Evolutionary conservation across 2,888 invertebrate genomes (phyloP).

Genomic region (Acanthosepion lycidas): DNA sequence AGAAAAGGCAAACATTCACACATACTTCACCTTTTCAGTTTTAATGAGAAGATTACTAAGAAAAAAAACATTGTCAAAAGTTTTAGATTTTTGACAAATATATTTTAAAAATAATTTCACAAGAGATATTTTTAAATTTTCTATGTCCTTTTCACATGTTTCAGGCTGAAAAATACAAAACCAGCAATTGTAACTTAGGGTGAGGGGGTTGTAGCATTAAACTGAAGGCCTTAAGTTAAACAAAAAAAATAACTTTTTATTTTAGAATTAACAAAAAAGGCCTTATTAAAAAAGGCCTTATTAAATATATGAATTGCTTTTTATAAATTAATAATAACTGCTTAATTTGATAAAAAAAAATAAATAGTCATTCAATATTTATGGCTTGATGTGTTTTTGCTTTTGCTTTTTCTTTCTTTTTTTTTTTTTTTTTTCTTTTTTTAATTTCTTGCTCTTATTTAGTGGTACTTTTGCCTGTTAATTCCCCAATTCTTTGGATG

Average conservation of each 20-base stretch:
- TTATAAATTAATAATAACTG: background rate
- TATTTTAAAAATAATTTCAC: background rate
- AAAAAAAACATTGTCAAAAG: background rate
- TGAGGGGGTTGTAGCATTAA: background rate
- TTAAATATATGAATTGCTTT: background rate
- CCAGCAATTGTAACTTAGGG: background rate
- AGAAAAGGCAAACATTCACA: background rate
- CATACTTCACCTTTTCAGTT: background rate
- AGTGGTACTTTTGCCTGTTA: background rate
- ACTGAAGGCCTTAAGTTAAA: background rate
- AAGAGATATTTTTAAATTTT: background rate
- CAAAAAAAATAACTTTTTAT: background rate
- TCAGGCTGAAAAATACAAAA: background rate
- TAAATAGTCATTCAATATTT: background rate
- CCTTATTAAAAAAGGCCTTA: constrained; percentile 33
- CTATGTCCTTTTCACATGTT: background rate
- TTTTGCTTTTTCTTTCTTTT: too few species aligned
- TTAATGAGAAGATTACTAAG: background rate
- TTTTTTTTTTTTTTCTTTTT: background rate
- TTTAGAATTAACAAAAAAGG: background rate
- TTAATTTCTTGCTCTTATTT: background rate
- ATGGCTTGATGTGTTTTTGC: background rate
- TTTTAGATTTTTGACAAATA: constrained; percentile 4
- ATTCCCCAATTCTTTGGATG: background rate
- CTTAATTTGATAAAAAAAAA: background rate